These are phyloP conservation scores for Heliconius cydno DNA, from an alignment of 2,888 invertebrate genomes.

Conservation along the genomic window DNA sequence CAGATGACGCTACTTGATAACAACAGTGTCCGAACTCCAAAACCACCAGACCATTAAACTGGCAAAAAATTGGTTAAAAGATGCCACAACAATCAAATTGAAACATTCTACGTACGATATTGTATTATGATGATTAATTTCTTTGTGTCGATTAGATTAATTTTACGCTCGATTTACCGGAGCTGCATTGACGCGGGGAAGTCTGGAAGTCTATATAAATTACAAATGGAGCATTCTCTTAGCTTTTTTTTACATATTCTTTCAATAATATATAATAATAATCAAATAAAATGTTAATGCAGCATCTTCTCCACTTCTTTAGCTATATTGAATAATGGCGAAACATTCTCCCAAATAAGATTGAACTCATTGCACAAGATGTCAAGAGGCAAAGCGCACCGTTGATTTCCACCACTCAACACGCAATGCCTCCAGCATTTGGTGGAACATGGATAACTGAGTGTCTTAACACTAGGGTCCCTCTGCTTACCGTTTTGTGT, in stretches of 20 bases:
- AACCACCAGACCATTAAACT: conserved; percentile 25
- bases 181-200: background rate
- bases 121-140: conserved; percentile 25
- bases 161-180: conserved; percentile 46
- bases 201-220: background rate
- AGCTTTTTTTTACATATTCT: background rate
- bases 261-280: too few relatives aligned
- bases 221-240: background rate
- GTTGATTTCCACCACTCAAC: too few relatives aligned
- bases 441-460: too few relatives aligned
- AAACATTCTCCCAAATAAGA: too few relatives aligned
- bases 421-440: too few relatives aligned
- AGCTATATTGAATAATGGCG: too few relatives aligned
- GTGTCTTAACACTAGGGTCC: too few relatives aligned
- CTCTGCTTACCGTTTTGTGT: too few relatives aligned
- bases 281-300: too few relatives aligned
- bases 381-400: too few relatives aligned
- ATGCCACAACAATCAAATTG: conserved; percentile 21
- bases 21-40: conserved; percentile 6
- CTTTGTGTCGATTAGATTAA: conserved; percentile 45
- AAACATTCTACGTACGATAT: conserved; percentile 17
- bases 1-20: conserved; percentile 22
- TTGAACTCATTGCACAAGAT: too few relatives aligned
- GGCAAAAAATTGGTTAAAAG: conserved; percentile 26
- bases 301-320: too few relatives aligned